These are phyloP conservation scores for Proales similis DNA, from an alignment of 1,140 invertebrate genomes.

Conservation along the genomic window DNA sequence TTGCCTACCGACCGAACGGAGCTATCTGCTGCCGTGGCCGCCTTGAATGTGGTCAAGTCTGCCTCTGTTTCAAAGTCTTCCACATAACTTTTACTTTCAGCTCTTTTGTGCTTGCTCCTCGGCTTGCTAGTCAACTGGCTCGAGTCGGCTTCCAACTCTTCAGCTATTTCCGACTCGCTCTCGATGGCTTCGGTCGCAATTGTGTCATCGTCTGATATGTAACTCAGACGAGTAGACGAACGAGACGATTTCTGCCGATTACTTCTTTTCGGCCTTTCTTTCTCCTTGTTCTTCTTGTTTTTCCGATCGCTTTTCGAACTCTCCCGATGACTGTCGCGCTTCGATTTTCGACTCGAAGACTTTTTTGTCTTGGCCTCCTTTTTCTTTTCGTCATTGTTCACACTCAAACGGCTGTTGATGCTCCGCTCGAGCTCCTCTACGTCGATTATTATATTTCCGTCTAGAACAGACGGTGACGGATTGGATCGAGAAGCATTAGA, in stretches of 20 bases:
- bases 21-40: not conserved
- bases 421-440: slow-evolving; percentile 11
- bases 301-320: slow-evolving; percentile 14
- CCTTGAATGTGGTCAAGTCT: not conserved
- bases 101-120: not conserved
- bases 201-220: slow-evolving; percentile 9
- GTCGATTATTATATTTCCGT: slow-evolving; percentile 26
- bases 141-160: not conserved
- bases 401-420: no score
- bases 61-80: slow-evolving; percentile 29
- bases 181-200: slow-evolving; percentile 19
- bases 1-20: not conserved
- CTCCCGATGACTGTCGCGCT: slow-evolving; percentile 19
- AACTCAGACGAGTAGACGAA: not conserved
- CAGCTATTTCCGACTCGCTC: slow-evolving; percentile 6
- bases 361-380: no score
- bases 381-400: no score
- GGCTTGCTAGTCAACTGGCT: slow-evolving; percentile 6
- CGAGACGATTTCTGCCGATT: no score
- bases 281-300: slow-evolving; percentile 12
- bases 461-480: slow-evolving; percentile 19
- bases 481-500: slow-evolving; percentile 1
- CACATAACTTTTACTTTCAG: slow-evolving; percentile 6
- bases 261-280: slow-evolving; percentile 12
- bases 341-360: no score